Percentiles rank a stretch among this genome's conserved stretches.
These are phyloP conservation scores for Lasioglossum malachurum DNA, from an alignment of 2,888 invertebrate genomes.

Conservation along the genomic window DNA sequence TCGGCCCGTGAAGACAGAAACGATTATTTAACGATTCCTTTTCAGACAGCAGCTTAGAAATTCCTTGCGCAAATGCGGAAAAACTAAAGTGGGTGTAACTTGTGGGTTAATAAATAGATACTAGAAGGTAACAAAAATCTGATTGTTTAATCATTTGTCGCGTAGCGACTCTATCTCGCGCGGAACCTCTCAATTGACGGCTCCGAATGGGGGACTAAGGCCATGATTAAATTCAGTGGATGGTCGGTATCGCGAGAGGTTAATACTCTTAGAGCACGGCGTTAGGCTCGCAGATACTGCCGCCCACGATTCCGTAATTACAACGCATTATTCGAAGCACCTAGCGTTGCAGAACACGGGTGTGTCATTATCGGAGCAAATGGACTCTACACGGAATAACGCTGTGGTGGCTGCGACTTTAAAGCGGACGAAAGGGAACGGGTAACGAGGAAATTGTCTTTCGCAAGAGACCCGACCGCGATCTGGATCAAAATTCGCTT, in stretches of 20 bases:
- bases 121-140: no score
- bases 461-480: slow-evolving; percentile 10
- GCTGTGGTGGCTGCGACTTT: not conserved
- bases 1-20: no score
- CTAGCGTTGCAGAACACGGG: not conserved
- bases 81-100: no score
- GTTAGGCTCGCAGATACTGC: not conserved
- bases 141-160: not conserved
- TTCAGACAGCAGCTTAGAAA: no score
- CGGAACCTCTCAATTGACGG: no score
- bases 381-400: not conserved
- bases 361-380: not conserved
- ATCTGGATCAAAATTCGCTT: slow-evolving; percentile 6
- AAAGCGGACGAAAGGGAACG: not conserved
- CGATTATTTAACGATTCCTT: no score
- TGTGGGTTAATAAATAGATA: no score
- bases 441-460: slow-evolving; percentile 10
- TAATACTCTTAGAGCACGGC: not conserved
- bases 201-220: not conserved
- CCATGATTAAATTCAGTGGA: not conserved
- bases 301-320: not conserved
- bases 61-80: no score
- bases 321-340: slow-evolving; percentile 5
- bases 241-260: not conserved
- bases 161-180: not conserved